Evolutionary conservation across 2,113 vertebrate species (phyloP), one percentile per base, ranked within the genome.

Genomic region (Lampris megalopsis): DNA sequence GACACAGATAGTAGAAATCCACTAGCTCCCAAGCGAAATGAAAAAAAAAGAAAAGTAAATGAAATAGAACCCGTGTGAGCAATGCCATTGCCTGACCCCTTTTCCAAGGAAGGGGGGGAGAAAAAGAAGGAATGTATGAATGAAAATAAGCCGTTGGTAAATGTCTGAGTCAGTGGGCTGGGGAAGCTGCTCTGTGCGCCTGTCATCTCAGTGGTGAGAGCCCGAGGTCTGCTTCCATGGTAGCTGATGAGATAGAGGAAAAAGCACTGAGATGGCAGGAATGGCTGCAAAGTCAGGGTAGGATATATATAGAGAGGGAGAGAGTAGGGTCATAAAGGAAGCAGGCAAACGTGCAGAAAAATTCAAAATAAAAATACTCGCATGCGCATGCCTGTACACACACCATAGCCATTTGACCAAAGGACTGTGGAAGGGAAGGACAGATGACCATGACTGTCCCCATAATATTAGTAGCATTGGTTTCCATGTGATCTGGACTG

Each of bases 71-170:
- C 75, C 42, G 48, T 66, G 38, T 9, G 4, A 49, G 63, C 40
- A 40, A 64, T 0, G 40, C 70, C 63, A 56, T 5, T 40, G 62
- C 24, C 24, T 24, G 73, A 73, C 54, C 73, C 11, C 45, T 43
- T 4, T 1, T 6, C 68, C 50, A 54, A 38, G 65, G 47, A 70
- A 62, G 75, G 4, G 1, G 38, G 52, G 52, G 24, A 57, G 49
- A 10, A 8, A 10, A 11, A 57, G 52, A 81, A 69, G 49, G 63
- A 42, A 63, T 73, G 65, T 64, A 61, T 54, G 62, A 69, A 82
- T 76, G 45, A 53, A 73, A 75, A 83, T 61, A 65, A 83, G 70
- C 70, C 54, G 63, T 69, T 72, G 73, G 81, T 70, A 68, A 59
- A 59, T 71, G 75, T 36, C 83, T 40, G 24, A 82, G 10, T 61